Conservation (phyloP, 2,888 invertebrate genomes). For the Lithophane socia region DNA sequence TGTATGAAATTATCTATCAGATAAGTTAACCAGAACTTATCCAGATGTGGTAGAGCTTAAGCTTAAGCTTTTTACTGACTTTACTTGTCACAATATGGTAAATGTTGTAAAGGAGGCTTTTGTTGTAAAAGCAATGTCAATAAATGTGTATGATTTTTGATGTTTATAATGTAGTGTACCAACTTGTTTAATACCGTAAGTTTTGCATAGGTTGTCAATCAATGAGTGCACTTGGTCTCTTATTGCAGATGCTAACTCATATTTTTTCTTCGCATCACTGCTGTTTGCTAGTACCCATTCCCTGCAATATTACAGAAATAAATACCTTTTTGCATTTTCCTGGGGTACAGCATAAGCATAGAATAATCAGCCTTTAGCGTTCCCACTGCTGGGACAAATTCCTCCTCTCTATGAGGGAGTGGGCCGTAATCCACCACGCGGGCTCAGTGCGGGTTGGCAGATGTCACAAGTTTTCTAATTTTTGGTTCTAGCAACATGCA, state of each 20-base stretch:
- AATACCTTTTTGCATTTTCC: not conserved
- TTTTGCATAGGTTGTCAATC: constrained; percentile 90
- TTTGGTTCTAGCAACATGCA: too few relatives aligned
- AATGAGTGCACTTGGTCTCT: constrained; percentile 94
- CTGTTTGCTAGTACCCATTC: constrained; percentile 94
- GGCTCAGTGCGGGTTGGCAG: too few relatives aligned
- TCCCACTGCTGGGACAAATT: too few relatives aligned
- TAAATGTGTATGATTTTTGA: constrained; percentile 40
- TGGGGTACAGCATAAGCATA: not conserved
- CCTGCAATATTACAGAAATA: constrained; percentile 79
- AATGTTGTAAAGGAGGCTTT: not conserved
- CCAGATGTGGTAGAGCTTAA: not conserved
- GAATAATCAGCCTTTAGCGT: too few relatives aligned
- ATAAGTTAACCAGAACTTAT: not conserved
- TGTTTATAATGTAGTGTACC: constrained; percentile 75
- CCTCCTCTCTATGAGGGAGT: too few relatives aligned
- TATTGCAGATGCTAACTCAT: constrained; percentile 92
- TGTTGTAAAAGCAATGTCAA: constrained; percentile 12
- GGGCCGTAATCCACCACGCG: too few relatives aligned
- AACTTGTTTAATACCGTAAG: constrained; percentile 90
- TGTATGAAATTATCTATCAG: not conserved
- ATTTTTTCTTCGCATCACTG: constrained; percentile 92
- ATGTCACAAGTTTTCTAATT: too few relatives aligned
- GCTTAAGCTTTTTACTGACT: not conserved
- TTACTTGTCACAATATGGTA: not conserved